Evolutionary conservation across 1,140 invertebrate species (phyloP), one percentile per base, ranked within the genome.

Genomic region (Bombus soroeensis): DNA sequence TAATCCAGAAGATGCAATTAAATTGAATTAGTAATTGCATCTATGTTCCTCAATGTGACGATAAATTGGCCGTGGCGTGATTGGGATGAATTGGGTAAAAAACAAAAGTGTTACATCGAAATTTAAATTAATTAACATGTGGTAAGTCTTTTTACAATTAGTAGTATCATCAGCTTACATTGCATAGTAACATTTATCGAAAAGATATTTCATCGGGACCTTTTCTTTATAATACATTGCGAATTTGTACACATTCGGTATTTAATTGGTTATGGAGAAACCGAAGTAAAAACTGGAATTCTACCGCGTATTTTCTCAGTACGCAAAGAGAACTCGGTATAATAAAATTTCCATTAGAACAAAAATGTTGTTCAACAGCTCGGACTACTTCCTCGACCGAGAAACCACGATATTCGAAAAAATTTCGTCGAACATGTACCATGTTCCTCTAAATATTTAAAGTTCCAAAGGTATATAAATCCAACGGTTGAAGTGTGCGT

Each of bases 1-100:
- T 41, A 76, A 68, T 53, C 8, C 25, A 25, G 41, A 47, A 66
- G 34, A 32, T 15, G 39, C 28, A n/a, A 43, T 64, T 41, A 32
- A 53, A 77, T 83, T 70, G 43, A 32, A 77, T 83, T 77, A 32
- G 18, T 43, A 70, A 83, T 68, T 68, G 32, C 41, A 32, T 13
- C 2, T 47, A 9, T n/a, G n/a, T 22, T 22, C 68, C 39, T 41
- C 34, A 1, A 15, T 0, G 2, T 64, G 28, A 28, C n/a, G 9
- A 1, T 8, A 15, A 18, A 43, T 64, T 22, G 32, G 3, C 18
- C 47, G 6, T 53, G 6, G 18, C 47, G 18, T 0, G 47, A 22
- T 53, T 22, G 18, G 18, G 47, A 22, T 8, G 18, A 18, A 22
- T 1, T 0, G 25, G n/a, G 37, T 62, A 41, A 62, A 62, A 1